phyloP scores from a whole-genome alignment of 2,888 invertebrate genomes.

The Andrena praecox region DNA sequence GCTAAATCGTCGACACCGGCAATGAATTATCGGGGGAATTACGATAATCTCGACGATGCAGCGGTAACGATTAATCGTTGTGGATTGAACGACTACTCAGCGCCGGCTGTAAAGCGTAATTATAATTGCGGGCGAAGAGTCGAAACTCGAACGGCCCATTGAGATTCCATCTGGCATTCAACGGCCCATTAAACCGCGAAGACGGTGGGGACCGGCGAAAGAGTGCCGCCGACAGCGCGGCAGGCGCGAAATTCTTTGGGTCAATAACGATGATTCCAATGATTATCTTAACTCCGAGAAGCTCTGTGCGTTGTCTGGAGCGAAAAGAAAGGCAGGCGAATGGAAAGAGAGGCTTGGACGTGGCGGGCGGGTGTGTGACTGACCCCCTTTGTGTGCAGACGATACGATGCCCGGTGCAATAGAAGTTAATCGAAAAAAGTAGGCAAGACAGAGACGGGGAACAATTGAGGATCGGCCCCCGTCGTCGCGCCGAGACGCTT shows the following conservation, averaged over 20 bases:
- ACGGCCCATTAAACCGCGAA: slow-evolving; percentile 12
- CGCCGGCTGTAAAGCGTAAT: background rate
- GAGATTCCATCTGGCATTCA: slow-evolving; percentile 17
- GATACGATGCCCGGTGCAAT: slow-evolving; percentile 51
- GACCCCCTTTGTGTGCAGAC: slow-evolving; percentile 53
- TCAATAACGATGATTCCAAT: slow-evolving; percentile 46
- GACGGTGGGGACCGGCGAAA: background rate
- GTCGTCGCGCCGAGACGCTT: slow-evolving; percentile 55
- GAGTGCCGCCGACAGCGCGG: slow-evolving; percentile 18
- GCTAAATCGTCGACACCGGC: no score
- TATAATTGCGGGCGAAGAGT: background rate
- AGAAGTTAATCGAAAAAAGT: slow-evolving; percentile 59
- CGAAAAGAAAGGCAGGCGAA: background rate
- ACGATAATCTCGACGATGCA: background rate
- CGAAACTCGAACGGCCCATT: background rate
- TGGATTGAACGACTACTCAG: background rate
- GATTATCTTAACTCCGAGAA: slow-evolving; percentile 31
- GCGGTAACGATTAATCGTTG: background rate
- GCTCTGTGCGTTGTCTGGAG: background rate
- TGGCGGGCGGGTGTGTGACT: slow-evolving; percentile 51
- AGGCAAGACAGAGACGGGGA: slow-evolving; percentile 47
- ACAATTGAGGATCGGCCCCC: slow-evolving; percentile 47
- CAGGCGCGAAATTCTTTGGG: slow-evolving; percentile 41
- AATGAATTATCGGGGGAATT: no score
- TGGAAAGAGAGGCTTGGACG: background rate